Evolutionary conservation across 2,888 invertebrate genomes (phyloP).

Genomic region (Drosophila parthenogenetica): DNA sequence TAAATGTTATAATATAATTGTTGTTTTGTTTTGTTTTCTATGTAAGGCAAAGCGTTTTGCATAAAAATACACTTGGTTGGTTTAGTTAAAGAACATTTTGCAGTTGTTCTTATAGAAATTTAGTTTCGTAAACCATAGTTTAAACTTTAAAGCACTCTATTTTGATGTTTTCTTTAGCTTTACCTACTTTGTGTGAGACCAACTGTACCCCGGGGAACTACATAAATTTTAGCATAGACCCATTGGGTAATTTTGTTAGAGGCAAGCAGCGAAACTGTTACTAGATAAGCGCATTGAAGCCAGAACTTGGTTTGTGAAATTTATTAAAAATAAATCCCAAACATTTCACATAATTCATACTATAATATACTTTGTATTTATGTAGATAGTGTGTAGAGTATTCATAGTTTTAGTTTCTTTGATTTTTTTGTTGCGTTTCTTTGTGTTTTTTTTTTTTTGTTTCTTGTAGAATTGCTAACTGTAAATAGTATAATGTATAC

Average conservation of each 20-base stretch:
- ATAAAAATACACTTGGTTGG: conserved; percentile 81
- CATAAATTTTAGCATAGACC: conserved; percentile 19
- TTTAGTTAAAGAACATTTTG: conserved; percentile 36
- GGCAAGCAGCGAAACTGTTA: conserved; percentile 56
- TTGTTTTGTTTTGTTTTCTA: conserved; percentile 37
- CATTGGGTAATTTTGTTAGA: conserved; percentile 25
- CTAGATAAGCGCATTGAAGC: conserved; percentile 55
- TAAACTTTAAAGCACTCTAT: conserved; percentile 66
- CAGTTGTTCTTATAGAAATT: conserved; percentile 32
- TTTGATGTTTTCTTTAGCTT: conserved; percentile 22
- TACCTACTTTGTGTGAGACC: conserved; percentile 15
- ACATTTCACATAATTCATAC: conserved; percentile 19
- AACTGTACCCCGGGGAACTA: conserved; percentile 31
- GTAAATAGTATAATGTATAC: conserved; percentile 49
- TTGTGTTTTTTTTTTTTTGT: conserved; percentile 2
- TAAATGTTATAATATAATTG: conserved; percentile 39
- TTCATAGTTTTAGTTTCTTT: not conserved
- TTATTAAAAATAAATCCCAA: conserved; percentile 46
- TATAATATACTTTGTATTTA: conserved; percentile 18
- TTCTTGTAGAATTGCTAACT: conserved; percentile 43
- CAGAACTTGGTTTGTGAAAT: conserved; percentile 41
- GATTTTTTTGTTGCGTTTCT: conserved; percentile 1
- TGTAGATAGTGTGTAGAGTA: conserved; percentile 28
- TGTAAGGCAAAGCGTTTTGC: conserved; percentile 85
- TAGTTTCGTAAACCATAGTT: conserved; percentile 69